phyloP scores from a whole-genome alignment of 30 jellyfish, hydroid and myxozoan species.

The Phacellophora camtschatica region DNA sequence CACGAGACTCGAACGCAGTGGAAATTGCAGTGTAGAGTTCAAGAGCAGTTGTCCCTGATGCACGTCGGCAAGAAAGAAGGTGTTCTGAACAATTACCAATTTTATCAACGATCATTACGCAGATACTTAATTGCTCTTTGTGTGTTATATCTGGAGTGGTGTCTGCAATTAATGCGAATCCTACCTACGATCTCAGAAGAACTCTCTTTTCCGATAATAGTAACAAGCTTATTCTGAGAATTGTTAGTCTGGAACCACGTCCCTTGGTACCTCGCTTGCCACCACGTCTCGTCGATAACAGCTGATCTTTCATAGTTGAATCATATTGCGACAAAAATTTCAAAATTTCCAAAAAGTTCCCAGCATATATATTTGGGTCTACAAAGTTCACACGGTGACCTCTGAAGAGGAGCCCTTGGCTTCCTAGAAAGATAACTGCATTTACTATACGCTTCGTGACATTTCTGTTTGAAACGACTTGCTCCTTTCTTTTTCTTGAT shows the following conservation, averaged over 20 bases:
- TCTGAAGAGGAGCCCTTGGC: slow-evolving; percentile 16
- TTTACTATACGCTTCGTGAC: neutral
- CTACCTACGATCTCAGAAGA: neutral
- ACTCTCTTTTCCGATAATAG: neutral
- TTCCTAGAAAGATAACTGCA: neutral
- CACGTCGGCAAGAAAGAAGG: neutral
- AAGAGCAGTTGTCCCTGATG: neutral
- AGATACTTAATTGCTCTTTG: slow-evolving; percentile 1
- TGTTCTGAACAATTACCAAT: neutral
- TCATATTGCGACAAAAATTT: too few relatives aligned
- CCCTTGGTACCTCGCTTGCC: neutral
- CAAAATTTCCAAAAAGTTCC: too few relatives aligned
- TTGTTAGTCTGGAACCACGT: slow-evolving; percentile 9
- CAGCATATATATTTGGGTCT: too few relatives aligned
- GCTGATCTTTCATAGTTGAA: neutral
- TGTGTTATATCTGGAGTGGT: slow-evolving; percentile 15
- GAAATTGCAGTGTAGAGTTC: neutral
- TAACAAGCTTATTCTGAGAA: neutral
- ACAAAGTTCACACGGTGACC: slow-evolving; percentile 21
- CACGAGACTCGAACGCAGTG: neutral
- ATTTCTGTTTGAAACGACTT: neutral
- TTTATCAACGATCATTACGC: neutral
- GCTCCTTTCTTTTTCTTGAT: neutral
- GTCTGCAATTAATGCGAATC: too few relatives aligned
- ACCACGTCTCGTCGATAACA: neutral